These are phyloP conservation scores for Apis dorsata DNA, from an alignment of 1,140 invertebrate species.

Conservation along the genomic window DNA sequence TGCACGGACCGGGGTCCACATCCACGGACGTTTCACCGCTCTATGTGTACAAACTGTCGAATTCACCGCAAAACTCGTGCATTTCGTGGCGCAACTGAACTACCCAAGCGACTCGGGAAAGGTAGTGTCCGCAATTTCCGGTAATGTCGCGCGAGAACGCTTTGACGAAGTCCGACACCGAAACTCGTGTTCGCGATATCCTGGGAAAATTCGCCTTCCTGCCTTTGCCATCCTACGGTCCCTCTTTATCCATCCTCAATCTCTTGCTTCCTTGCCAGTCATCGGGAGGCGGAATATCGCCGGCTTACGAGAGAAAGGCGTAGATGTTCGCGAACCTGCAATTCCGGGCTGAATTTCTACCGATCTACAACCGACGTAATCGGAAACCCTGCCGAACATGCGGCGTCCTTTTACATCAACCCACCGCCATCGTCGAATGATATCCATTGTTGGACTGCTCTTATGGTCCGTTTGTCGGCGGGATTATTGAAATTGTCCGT, in stretches of 20 bases:
- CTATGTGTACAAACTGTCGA: slow-evolving; percentile 45
- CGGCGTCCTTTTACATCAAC: slow-evolving; percentile 34
- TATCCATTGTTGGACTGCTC: background rate
- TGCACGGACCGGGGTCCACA: background rate
- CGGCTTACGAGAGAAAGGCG: slow-evolving; percentile 62
- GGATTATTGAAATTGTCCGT: slow-evolving; percentile 22
- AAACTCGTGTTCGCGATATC: slow-evolving; percentile 44
- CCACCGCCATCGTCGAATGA: background rate
- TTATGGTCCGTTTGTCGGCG: background rate
- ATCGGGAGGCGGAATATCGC: background rate
- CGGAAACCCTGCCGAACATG: slow-evolving; percentile 34
- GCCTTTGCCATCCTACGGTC: background rate
- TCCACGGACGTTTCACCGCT: background rate
- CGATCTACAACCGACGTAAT: slow-evolving; percentile 39
- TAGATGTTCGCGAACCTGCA: slow-evolving; percentile 52
- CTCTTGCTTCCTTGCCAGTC: slow-evolving; percentile 9
- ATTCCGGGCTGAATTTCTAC: slow-evolving; percentile 51
- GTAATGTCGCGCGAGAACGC: slow-evolving; percentile 46
- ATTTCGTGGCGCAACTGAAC: slow-evolving; percentile 28
- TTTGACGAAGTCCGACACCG: slow-evolving; percentile 53
- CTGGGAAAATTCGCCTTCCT: slow-evolving; percentile 42
- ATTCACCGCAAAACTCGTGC: slow-evolving; percentile 51
- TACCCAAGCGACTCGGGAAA: slow-evolving; percentile 17
- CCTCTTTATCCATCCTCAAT: background rate
- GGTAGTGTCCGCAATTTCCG: slow-evolving; percentile 57